Base-by-base conservation (phyloP, 2,888 invertebrate genomes). In the Ochlodes sylvanus region DNA sequence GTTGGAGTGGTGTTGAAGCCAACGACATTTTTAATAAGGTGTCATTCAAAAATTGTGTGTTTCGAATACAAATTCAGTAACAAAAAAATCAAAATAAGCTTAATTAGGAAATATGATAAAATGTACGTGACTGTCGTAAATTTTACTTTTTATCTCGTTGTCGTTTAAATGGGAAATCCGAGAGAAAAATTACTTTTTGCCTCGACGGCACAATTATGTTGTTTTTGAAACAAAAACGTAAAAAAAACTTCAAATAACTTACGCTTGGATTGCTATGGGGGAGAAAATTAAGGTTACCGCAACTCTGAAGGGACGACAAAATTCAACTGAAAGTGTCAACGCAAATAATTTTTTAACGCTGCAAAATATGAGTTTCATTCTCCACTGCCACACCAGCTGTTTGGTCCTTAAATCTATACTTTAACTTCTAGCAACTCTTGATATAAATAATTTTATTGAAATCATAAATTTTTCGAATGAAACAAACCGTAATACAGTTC, bases 121-220 rank as follows among this genome's bases (percentile, higher is more conserved):
- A 80, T 79, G 81, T 81, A 84, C 87, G 86, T 89, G 87, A 79
- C 80, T 77, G 77, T 77, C 80, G 80, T 83, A 81, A 84, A 84
- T 85, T 82, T 78, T 77, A 81, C 76, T 84, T 86, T 86, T 85
- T 82, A 84, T 81, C 82, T 83, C 77, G 79, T 82, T 83, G 82
- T 84, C 83, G 82, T 83, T 82, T 83, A 82, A 80, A 82, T 79
- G 81, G 81, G 80, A 83, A 78, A 79, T 76, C 80, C 77, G 82
- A 77, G 78, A 81, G 79, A 79, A 79, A 82, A 84, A 84, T 83
- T 83, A 81, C 75, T 77, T 82, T 84, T 82, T 74, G 79, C 81
- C 78, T 79, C 78, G 79, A 82, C 82, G 81, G 79, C 80, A 83
- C 79, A 86, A 85, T 86, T 84, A 83, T 79, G 80, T 75, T 77